Conservation (phyloP, 2,113 vertebrate genomes). For the Nanorana parkeri region DNA sequence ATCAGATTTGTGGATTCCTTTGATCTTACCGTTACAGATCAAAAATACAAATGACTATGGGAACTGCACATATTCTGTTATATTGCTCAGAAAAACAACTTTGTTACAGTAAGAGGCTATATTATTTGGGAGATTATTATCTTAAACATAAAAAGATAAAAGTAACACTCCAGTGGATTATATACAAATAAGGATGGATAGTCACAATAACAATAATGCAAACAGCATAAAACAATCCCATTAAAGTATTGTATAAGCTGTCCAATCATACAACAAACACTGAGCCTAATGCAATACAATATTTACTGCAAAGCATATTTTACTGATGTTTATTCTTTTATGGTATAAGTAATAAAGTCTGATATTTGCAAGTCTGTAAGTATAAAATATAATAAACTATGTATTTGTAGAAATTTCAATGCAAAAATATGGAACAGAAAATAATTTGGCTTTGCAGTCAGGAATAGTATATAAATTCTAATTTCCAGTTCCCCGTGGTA, state of each 20-base stretch:
- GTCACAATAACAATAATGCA: conserved; percentile 17
- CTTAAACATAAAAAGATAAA: conserved; percentile 10
- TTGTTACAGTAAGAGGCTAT: neutral
- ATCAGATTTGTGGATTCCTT: too few relatives aligned
- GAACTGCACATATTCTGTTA: too few relatives aligned
- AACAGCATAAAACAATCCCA: conserved; percentile 11
- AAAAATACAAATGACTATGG: too few relatives aligned
- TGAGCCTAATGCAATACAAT: conserved; percentile 2
- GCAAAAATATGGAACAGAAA: neutral
- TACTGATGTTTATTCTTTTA: neutral
- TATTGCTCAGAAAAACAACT: too few relatives aligned
- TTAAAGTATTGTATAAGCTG: conserved; percentile 18
- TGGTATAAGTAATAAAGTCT: neutral
- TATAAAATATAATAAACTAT: neutral
- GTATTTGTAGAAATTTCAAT: neutral
- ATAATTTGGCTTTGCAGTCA: neutral
- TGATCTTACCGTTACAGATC: too few relatives aligned
- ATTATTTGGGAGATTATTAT: neutral
- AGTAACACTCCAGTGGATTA: neutral
- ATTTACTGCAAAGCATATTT: neutral
- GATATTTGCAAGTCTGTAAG: neutral
- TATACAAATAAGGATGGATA: conserved; percentile 17
- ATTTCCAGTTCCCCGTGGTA: conserved; percentile 2
- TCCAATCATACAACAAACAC: conserved; percentile 1
- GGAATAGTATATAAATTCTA: conserved; percentile 4